These are phyloP conservation scores for Plestiodon gilberti DNA, from an alignment of 2,113 vertebrate species.

Conservation along the genomic window DNA sequence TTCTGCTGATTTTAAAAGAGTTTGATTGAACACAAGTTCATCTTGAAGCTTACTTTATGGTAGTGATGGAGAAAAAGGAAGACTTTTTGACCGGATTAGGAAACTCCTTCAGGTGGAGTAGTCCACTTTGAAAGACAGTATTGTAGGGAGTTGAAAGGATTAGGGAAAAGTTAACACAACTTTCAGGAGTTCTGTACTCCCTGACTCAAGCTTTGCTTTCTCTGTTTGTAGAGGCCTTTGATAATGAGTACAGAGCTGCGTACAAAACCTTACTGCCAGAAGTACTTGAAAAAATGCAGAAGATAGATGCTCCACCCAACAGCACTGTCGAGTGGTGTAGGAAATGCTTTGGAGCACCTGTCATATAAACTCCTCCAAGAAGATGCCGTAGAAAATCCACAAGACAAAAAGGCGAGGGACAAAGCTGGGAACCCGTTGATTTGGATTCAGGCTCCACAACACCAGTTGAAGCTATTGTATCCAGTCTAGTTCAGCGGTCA, in stretches of 20 bases:
- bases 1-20: not conserved
- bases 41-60: too few species aligned
- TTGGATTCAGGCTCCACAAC: slow-evolving; percentile 31
- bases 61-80: too few species aligned
- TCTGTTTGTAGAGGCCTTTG: slow-evolving; percentile 90
- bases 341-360: slow-evolving; percentile 88
- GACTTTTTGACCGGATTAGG: too few species aligned
- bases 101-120: too few species aligned
- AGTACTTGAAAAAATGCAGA: slow-evolving; percentile 82
- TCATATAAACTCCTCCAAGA: slow-evolving; percentile 80
- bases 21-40: too few species aligned
- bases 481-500: slow-evolving; percentile 21
- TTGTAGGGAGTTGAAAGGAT: not conserved
- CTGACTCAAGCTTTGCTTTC: not conserved
- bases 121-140: too few species aligned
- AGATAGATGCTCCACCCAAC: slow-evolving; percentile 86
- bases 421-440: slow-evolving; percentile 20
- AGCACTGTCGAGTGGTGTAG: slow-evolving; percentile 87
- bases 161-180: not conserved
- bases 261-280: slow-evolving; percentile 84
- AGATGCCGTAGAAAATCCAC: not conserved
- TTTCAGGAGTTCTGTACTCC: not conserved
- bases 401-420: not conserved
- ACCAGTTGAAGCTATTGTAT: slow-evolving; percentile 27
- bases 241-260: slow-evolving; percentile 89